A percentile compares a stretch with the other conserved stretches of the same genome.
Evolutionary conservation across 2,888 invertebrate species (phyloP).

Genomic region (Dryadula phaetusa): DNA sequence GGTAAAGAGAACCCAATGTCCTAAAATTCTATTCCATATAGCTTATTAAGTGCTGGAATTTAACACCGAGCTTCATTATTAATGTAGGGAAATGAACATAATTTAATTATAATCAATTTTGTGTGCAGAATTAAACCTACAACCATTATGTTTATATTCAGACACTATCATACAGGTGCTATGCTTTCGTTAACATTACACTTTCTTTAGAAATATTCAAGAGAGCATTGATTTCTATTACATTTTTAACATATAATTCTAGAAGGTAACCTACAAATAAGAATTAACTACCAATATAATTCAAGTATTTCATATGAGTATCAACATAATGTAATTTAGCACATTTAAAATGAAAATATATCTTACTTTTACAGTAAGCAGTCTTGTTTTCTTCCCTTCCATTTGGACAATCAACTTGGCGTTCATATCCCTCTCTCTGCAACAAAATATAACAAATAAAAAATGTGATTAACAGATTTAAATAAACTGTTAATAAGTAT

Average conservation of each 20-base stretch:
- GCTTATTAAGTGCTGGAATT: no score
- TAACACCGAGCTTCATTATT: no score
- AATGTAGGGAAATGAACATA: no score
- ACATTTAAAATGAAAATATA: not conserved
- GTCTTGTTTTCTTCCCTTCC: slow-evolving; percentile 92
- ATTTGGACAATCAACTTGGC: slow-evolving; percentile 93
- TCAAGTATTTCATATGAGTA: not conserved
- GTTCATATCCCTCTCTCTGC: slow-evolving; percentile 93
- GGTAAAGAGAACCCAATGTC: no score
- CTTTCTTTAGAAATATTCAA: no score
- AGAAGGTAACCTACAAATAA: not conserved
- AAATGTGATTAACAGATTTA: not conserved
- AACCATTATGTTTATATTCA: not conserved
- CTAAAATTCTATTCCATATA: no score
- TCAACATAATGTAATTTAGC: not conserved
- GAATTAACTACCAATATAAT: not conserved
- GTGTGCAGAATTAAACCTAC: not conserved
- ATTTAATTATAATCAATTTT: no score
- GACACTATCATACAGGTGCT: no score
- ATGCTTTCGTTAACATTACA: no score
- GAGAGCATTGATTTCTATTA: no score
- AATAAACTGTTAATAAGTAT: not conserved
- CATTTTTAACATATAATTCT: no score
- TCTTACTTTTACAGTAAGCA: slow-evolving; percentile 89
- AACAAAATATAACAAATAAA: slow-evolving; percentile 59